A percentile compares a stretch with the other conserved stretches of the same genome.
These are phyloP conservation scores for Nothura maculosa DNA, from an alignment of 2,797 vertebrate species.

Conservation along the genomic window DNA sequence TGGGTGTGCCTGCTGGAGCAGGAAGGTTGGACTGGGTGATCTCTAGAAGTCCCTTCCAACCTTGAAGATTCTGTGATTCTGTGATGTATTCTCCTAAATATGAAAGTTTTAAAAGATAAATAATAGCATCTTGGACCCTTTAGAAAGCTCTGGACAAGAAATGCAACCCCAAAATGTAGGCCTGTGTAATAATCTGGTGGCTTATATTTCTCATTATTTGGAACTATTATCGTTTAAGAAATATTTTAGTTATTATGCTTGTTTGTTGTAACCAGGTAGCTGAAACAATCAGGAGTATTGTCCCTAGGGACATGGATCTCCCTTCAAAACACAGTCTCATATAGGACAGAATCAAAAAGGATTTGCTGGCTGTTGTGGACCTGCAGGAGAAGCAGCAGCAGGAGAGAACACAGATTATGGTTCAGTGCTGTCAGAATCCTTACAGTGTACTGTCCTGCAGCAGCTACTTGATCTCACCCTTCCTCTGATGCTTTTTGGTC, in stretches of 20 bases:
- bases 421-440: background rate
- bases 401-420: background rate
- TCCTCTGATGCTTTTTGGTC: background rate
- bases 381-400: background rate
- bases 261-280: background rate
- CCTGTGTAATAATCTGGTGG: background rate
- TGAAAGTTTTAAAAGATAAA: constrained; percentile 8
- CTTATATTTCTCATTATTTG: background rate
- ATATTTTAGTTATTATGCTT: background rate
- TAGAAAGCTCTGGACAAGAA: background rate
- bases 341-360: background rate
- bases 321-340: background rate
- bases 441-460: background rate
- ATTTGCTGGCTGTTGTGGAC: background rate
- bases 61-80: too few relatives aligned
- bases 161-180: background rate
- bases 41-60: too few relatives aligned
- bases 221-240: background rate
- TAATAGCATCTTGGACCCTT: background rate
- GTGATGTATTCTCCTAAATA: constrained; percentile 5
- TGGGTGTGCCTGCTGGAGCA: too few relatives aligned
- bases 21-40: too few relatives aligned
- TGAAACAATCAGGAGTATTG: background rate
- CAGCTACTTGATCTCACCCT: background rate
- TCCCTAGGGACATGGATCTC: background rate